Evolutionary conservation across 64 coral and sea anemone genomes (phyloP).

Genomic region (Astreopora myriophthalma): DNA sequence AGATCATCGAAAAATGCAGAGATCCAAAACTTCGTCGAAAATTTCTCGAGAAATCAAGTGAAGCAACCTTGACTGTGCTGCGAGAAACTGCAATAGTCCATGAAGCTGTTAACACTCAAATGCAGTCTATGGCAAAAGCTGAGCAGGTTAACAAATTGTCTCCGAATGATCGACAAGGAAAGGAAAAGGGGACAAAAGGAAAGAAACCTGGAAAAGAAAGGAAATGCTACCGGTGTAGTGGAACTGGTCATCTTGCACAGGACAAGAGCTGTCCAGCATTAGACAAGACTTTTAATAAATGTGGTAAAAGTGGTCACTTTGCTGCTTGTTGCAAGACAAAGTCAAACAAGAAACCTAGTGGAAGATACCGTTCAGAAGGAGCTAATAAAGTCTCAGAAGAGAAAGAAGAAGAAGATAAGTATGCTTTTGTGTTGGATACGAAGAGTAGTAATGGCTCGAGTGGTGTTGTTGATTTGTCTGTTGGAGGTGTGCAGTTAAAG

Average conservation of each 20-base stretch:
- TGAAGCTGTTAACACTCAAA: too few species aligned
- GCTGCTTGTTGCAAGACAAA: conserved; percentile 38
- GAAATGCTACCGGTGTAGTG: not conserved
- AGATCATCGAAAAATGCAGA: conserved; percentile 67
- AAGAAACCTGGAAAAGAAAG: not conserved
- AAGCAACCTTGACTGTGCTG: not conserved
- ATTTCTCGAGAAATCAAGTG: conserved; percentile 53
- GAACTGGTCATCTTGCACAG: not conserved
- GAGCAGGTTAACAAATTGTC: too few species aligned
- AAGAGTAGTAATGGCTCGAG: not conserved
- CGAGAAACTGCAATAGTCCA: conserved; percentile 29
- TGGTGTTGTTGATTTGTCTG: conserved; percentile 41
- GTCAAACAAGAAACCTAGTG: not conserved
- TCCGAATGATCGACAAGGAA: too few species aligned
- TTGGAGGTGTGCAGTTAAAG: conserved; percentile 63
- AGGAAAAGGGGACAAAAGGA: not conserved
- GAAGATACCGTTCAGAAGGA: not conserved
- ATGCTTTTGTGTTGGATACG: not conserved
- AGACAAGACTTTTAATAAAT: not conserved
- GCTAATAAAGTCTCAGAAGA: not conserved
- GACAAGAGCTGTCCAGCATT: not conserved
- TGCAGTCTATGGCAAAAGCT: conserved; percentile 28
- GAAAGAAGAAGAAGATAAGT: not conserved
- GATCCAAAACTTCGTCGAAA: conserved; percentile 53
- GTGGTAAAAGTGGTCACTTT: conserved; percentile 8